Base-by-base conservation (phyloP, 2,888 invertebrate species). In the Polymixis flavicincta region DNA sequence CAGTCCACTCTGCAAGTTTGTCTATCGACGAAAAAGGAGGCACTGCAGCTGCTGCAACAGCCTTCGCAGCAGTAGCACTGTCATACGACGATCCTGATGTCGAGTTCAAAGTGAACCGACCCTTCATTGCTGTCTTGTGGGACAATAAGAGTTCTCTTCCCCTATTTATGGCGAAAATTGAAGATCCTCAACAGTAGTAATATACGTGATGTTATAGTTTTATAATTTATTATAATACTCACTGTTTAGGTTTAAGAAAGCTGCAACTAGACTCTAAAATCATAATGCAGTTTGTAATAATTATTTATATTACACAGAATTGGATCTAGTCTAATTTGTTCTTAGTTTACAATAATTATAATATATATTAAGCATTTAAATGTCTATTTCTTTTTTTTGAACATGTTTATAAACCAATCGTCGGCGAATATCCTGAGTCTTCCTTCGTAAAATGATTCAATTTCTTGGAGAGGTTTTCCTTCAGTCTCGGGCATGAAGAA, bases 401-500 rank as follows among this genome's bases (percentile, higher is more conserved):
- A 93, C 6, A 89, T 88, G 63, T 95, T 95, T 22, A 95, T 93
- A 25, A 96, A 75, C 54, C 95, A 94, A 79, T 96, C 96, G 67
- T 96, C 91, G 11, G 96, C 96, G 64, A 96, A 96, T 57, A 90
- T 94, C 84, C 89, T 92, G 5, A 92, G 82, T 80, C 94, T 88
- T 11, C 95, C 95, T 45, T 89, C 91, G 81, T 96, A 97, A 78
- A 93, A 94, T 0, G 92, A 90, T 87, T 97, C 97, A 22, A 97
- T 97, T 84, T 97, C 96, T 89, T 96, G 94, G 19, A 97, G 92
- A 0, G 94, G 91, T 72, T 94, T 96, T 0, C 97, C 97, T 92
- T 97, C 97, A 0, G 97, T 97, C 90, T 97, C 97, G 52, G 97
- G 97, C 78, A 97, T 88, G 76, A 94, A 94, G 87, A 97, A 96